Evolutionary conservation across 2,888 invertebrate species (phyloP), one percentile per base, ranked within the genome.

Genomic region (Xanthia togata): DNA sequence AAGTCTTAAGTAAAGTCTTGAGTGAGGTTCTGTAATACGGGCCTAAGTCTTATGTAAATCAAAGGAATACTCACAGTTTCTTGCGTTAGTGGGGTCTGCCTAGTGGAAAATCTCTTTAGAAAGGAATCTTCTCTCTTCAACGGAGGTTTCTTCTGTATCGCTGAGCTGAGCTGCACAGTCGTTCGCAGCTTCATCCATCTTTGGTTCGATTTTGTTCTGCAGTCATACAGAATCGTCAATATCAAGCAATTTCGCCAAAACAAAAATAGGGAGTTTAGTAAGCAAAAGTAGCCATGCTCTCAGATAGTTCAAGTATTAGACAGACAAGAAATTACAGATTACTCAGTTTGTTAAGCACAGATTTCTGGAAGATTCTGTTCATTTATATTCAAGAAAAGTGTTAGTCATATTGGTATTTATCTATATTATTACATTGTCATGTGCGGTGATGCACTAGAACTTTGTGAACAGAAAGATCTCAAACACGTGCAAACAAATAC

Each of bases 121-220:
- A 99, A 99, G 68, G 98, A 99, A 94, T 98, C 99, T 97, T 98
- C 99, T 88, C 98, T 97, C 95, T 98, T 99, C 93, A 98, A 96
- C 65, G 98, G 98, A 79, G 98, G 98, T 94, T 99, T 99, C 97
- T 98, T 98, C 96, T 98, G 98, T 82, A 98, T 97, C 73, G 99
- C 99, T 82, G 98, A 98, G 88, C 98, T 98, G 91, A 99, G 97
- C 96, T 99, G 99, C 90, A 99, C 99, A 69, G 99, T 99, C 74
- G 99, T 99, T 88, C 99, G 97, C 86, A 99, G 97, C 96, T 99
- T 99, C 98, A 99, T 98, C 98, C 99, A 99, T 96, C 99, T 97
- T 94, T 99, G 98, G 96, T 99, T 99, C 93, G 99, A 98, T 95
- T 98, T 98, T 93, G 98, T 98, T 97, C 98, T 98, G 97, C 78